These are phyloP conservation scores for Eupithecia vulgata DNA, from an alignment of 2,888 invertebrate species.

Conservation along the genomic window DNA sequence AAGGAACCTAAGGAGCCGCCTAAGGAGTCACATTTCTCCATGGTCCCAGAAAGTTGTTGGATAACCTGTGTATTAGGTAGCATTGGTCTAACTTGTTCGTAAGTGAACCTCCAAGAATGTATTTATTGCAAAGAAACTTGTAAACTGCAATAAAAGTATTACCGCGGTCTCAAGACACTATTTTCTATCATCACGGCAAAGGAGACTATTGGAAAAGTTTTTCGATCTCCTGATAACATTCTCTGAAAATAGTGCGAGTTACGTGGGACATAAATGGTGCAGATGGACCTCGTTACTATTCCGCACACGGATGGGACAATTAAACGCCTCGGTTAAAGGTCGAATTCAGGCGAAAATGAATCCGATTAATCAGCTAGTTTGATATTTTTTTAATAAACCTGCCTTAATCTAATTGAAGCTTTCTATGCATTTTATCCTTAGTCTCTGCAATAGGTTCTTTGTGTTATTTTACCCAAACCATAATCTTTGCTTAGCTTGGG, in stretches of 20 bases:
- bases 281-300: constrained; percentile 42
- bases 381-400: not conserved
- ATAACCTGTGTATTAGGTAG: not conserved
- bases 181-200: constrained; percentile 75
- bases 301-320: constrained; percentile 16
- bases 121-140: constrained; percentile 44
- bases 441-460: not conserved
- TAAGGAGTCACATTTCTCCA: not conserved
- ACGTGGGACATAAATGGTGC: constrained; percentile 75
- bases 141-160: constrained; percentile 68
- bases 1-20: too few species aligned
- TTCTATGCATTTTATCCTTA: not conserved
- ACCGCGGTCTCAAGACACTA: constrained; percentile 64
- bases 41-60: not conserved
- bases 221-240: constrained; percentile 72
- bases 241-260: constrained; percentile 47
- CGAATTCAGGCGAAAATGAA: constrained; percentile 9
- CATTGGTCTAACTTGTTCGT: not conserved
- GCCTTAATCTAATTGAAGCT: not conserved
- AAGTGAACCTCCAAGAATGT: not conserved
- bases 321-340: constrained; percentile 12
- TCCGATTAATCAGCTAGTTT: constrained; percentile 7
- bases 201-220: constrained; percentile 80
- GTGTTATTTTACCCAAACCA: too few species aligned
- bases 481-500: too few species aligned